Evolutionary conservation across 2,113 vertebrate genomes (phyloP), one percentile per base, ranked within the genome.

Genomic region (Verasper variegatus): DNA sequence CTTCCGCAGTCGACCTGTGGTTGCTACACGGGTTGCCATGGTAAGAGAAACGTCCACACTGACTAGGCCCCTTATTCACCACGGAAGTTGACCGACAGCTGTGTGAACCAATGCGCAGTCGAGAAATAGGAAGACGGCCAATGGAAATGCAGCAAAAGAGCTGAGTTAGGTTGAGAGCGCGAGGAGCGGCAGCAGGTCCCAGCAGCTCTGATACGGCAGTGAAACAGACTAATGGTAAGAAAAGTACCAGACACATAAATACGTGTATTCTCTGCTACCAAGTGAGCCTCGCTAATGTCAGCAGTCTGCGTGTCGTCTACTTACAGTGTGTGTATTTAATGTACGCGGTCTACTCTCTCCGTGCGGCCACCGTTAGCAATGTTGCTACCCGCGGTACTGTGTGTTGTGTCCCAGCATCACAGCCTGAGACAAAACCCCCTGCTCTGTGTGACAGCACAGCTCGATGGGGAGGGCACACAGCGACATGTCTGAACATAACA

Each of bases 11-110:
- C 12, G 75, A 80, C 71, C 73, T 76, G 68, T 83, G 86, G 94
- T 95, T 95, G 35, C 35, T 10, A 37, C 9, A 37, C 35, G 35
- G 31, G 35, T 37, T 37, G 92, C 93, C 92, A 95, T 81, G 94
- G 91, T 62, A 71, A 49, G 68, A 71, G 45, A 89, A 76, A 87
- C 65, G 72, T 86, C 84, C 78, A 86, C 82, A 82, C 75, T 75
- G 74, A 0, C 66, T 12, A 18, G 0, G 0, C 0, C 2, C 0
- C 17, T 40, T 4, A 27, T 2, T 37, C 0, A 1, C 1, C 0
- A 1, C 4, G 6, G 55, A 42, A 54, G 1, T 66, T 81, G 74
- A 94, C 12, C 1, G 90, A 85, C 88, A 83, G 13, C 6, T 4
- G 0, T 5, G 0, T 37, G 0, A 69, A 68, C 94, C 92, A 85